Evolutionary conservation across 2,888 invertebrate genomes (phyloP), one percentile per base, ranked within the genome.

Genomic region (Athrips mouffetella): DNA sequence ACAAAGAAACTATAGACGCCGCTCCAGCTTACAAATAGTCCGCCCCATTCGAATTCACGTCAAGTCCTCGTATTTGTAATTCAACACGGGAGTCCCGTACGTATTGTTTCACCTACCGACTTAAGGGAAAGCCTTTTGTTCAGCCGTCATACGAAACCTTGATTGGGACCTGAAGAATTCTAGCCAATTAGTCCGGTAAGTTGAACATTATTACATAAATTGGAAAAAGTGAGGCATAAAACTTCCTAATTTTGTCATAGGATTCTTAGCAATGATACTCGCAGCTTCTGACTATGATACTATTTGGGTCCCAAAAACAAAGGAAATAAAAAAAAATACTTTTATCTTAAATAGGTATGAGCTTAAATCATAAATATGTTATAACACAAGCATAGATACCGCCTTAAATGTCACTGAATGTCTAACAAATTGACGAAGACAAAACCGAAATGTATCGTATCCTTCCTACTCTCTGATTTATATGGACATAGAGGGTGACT

Each of bases 31-130:
- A 68, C 70, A 67, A 69, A 68, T 65, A 67, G 62, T 59, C 65
- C 62, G 66, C 68, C 76, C 77, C 67, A 81, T 87, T 84, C 75
- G 79, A 80, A 85, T 87, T 86, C 86, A 79, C 73, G 78, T 80
- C 84, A 76, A 80, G 82, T 77, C 70, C 50, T 51, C 77, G 77
- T 82, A 82, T 82, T 85, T 88, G 84, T 86, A 84, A 88, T 88
- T 87, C 87, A 83, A 85, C 76, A 70, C 80, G 71, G 64, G 65
- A 20, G 73, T 73, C 77, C 68, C 62, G 57, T 65, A 70, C 70
- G 75, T 83, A 85, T 85, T 87, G 87, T 87, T 85, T 87, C 78
- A 84, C 76, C 76, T 74, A 73, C 67, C 59, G 61, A 67, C 62
- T 64, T 67, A 65, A 66, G 62, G 65, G 67, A 57, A 59, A 64